Evolutionary conservation across 1,140 invertebrate species (phyloP).

Genomic region (Solenopsis fugax): DNA sequence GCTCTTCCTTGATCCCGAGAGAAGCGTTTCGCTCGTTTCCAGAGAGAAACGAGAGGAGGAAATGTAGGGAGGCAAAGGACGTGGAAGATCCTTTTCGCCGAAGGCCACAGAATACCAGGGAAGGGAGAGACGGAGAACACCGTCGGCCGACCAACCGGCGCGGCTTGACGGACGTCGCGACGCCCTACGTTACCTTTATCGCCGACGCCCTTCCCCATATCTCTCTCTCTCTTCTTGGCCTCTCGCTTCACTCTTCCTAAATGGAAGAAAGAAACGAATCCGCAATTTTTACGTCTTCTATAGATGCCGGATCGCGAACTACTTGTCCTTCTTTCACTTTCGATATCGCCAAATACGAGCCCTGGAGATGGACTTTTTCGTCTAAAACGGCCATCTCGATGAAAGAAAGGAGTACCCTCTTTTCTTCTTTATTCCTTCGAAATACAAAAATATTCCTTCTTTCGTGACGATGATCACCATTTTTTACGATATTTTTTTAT

Average conservation of each 20-base stretch:
- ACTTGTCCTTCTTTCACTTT: conserved; percentile 60
- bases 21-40: conserved; percentile 76
- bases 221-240: conserved; percentile 62
- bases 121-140: conserved; percentile 65
- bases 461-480: background rate
- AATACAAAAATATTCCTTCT: conserved; percentile 24
- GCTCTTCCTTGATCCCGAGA: conserved; percentile 85
- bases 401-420: conserved; percentile 14
- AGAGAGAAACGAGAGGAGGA: conserved; percentile 67
- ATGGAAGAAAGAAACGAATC: conserved; percentile 69
- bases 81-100: conserved; percentile 72
- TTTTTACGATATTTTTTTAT: background rate
- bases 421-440: conserved; percentile 11
- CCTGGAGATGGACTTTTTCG: conserved; percentile 42
- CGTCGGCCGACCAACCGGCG: conserved; percentile 82
- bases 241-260: conserved; percentile 61
- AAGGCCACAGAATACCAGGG: conserved; percentile 56
- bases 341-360: conserved; percentile 57
- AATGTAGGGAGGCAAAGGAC: conserved; percentile 49
- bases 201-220: conserved; percentile 78
- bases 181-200: conserved; percentile 85
- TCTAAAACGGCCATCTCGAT: conserved; percentile 31
- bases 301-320: conserved; percentile 55
- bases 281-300: conserved; percentile 57
- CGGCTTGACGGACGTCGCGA: conserved; percentile 86